Conservation (phyloP, 2,797 vertebrate species). For the Melanotaenia parkinsoni region DNA sequence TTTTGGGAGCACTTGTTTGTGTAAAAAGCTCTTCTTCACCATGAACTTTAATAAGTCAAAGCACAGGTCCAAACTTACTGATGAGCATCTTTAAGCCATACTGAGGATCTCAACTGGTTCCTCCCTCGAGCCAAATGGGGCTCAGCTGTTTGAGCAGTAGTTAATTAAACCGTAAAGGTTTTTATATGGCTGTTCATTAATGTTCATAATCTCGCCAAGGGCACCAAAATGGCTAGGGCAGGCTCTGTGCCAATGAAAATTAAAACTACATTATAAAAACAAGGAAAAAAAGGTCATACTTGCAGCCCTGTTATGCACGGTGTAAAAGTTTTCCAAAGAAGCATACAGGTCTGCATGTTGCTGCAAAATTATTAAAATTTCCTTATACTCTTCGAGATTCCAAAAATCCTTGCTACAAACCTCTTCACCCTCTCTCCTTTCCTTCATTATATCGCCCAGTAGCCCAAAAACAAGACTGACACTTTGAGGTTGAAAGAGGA, state of each 20-base stretch:
- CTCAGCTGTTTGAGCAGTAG: no score
- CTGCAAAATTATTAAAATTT: slow-evolving; percentile 16
- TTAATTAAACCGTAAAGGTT: no score
- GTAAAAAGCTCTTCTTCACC: no score
- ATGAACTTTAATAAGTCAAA: no score
- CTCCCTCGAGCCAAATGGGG: no score
- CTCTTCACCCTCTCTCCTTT: slow-evolving; percentile 38
- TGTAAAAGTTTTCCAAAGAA: slow-evolving; percentile 2
- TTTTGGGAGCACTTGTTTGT: no score
- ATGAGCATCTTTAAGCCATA: no score
- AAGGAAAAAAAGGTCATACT: slow-evolving; percentile 10
- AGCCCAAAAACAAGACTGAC: slow-evolving; percentile 30
- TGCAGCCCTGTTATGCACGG: not conserved
- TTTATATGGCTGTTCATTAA: no score
- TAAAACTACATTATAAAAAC: slow-evolving; percentile 32
- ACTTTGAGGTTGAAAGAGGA: slow-evolving; percentile 39
- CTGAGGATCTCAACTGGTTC: no score
- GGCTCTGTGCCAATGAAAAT: slow-evolving; percentile 12
- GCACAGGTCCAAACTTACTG: no score
- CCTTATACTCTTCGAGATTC: slow-evolving; percentile 2
- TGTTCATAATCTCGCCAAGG: no score
- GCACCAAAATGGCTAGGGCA: no score
- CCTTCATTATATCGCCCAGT: slow-evolving; percentile 22
- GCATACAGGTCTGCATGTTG: not conserved
- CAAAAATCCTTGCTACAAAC: slow-evolving; percentile 32